phyloP scores from a whole-genome alignment of 2,888 invertebrate genomes.

The Drosophila borealis region DNA sequence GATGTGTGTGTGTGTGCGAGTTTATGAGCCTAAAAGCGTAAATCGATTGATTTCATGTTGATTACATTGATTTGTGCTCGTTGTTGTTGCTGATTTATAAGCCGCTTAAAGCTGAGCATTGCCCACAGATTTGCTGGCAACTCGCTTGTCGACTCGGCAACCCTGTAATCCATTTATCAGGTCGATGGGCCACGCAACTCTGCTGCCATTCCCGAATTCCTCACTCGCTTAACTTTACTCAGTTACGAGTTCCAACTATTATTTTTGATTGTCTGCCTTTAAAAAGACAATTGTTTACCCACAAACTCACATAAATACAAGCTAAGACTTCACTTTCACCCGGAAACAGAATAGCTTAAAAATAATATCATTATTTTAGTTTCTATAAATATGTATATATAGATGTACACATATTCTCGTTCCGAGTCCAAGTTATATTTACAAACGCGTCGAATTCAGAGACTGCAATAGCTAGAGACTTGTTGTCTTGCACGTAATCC shows the following conservation, averaged over 20 bases:
- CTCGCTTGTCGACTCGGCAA: slow-evolving; percentile 1
- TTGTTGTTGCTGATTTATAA: slow-evolving; percentile 24
- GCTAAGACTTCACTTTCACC: too few species aligned
- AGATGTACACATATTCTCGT: too few species aligned
- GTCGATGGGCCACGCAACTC: not conserved
- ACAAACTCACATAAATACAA: too few species aligned
- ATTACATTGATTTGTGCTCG: slow-evolving; percentile 70
- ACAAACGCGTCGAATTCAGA: too few species aligned
- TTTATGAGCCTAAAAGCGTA: slow-evolving; percentile 43
- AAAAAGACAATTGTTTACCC: not conserved
- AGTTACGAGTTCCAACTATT: not conserved
- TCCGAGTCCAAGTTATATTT: too few species aligned
- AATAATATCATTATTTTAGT: too few species aligned
- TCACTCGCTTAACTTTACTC: not conserved
- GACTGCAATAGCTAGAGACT: too few species aligned
- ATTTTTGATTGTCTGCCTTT: too few species aligned
- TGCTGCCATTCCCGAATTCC: not conserved
- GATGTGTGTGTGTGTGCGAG: slow-evolving; percentile 8
- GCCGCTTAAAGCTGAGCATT: slow-evolving; percentile 41
- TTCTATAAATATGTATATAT: too few species aligned
- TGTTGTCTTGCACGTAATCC: too few species aligned
- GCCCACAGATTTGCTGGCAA: slow-evolving; percentile 6
- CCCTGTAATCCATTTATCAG: slow-evolving; percentile 5
- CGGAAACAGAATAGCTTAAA: too few species aligned
- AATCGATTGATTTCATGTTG: slow-evolving; percentile 73